phyloP scores from a whole-genome alignment of 2,113 vertebrate genomes.

The Chunga burmeisteri region DNA sequence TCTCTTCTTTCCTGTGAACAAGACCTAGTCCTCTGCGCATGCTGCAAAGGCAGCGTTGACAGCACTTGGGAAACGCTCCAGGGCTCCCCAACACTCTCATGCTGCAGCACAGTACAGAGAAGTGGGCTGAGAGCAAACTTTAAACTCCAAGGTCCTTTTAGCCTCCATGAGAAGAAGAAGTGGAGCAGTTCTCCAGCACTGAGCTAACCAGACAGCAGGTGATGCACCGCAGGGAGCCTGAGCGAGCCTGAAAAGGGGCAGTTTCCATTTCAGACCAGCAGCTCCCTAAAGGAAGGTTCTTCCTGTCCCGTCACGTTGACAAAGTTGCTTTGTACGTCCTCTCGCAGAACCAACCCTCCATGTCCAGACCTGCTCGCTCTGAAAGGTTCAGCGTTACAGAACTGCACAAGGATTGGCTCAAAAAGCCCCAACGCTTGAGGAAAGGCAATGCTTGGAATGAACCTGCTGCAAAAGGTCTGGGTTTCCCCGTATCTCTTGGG shows the following conservation, averaged over 20 bases:
- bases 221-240: background rate
- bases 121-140: background rate
- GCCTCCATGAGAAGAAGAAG: background rate
- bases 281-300: background rate
- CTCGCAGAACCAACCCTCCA: background rate
- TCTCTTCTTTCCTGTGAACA: background rate
- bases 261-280: background rate
- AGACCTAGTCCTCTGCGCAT: background rate
- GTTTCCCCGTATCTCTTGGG: background rate
- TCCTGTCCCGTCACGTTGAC: background rate
- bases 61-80: background rate
- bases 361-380: background rate
- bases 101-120: background rate
- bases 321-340: background rate
- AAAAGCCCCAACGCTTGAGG: background rate
- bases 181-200: background rate
- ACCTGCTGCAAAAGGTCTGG: background rate
- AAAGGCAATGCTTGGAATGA: background rate
- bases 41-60: background rate
- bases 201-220: background rate
- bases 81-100: fast-evolving
- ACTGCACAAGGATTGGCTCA: background rate
- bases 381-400: background rate
- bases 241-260: background rate
- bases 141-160: background rate